Conservation (phyloP, 2,888 invertebrate genomes). For the Axea sp. region DNA sequence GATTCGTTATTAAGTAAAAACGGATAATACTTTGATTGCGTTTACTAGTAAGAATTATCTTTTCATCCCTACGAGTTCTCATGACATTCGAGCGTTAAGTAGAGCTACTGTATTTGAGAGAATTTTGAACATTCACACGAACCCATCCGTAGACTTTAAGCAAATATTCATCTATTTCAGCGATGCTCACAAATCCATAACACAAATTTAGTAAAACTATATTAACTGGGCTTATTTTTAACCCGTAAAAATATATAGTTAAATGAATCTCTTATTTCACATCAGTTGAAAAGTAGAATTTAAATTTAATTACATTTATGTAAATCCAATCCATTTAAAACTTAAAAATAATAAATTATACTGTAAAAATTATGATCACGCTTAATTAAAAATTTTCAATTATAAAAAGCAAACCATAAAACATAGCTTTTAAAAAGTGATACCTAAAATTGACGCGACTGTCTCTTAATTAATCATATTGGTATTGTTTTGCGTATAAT, state of each 20-base stretch:
- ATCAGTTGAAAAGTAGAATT: too few species aligned
- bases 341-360: not conserved
- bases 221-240: conserved; percentile 30
- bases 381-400: too few species aligned
- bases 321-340: too few species aligned
- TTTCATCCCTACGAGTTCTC: conserved; percentile 55
- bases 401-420: not conserved
- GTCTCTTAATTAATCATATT: conserved; percentile 8
- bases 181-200: conserved; percentile 79
- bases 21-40: not conserved
- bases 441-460: conserved; percentile 9
- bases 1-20: not conserved
- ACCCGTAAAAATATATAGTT: conserved; percentile 29
- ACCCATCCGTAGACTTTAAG: conserved; percentile 42
- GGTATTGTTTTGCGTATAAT: conserved; percentile 20
- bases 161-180: conserved; percentile 59
- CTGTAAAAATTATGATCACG: too few species aligned
- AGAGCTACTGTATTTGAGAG: conserved; percentile 64
- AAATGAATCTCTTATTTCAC: too few species aligned
- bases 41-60: conserved; percentile 12
- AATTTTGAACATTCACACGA: conserved; percentile 54
- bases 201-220: conserved; percentile 68
- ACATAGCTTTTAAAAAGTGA: conserved; percentile 1
- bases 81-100: conserved; percentile 63
- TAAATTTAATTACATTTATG: too few species aligned